These are phyloP conservation scores for Orchestia grillus DNA, from an alignment of 1,140 invertebrate genomes.

Conservation along the genomic window DNA sequence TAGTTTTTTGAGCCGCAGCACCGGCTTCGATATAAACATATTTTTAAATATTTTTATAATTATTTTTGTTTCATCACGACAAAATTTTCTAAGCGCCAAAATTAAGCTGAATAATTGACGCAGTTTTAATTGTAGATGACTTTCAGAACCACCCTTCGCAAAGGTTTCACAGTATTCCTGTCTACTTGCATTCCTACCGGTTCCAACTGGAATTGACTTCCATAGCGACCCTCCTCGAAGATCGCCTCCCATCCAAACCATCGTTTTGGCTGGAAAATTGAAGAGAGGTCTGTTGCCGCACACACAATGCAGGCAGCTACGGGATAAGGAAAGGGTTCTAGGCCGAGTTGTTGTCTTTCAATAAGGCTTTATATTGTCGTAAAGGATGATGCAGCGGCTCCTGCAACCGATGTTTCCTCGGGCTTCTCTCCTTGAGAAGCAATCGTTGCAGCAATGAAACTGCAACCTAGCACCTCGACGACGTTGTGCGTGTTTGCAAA, in stretches of 20 bases:
- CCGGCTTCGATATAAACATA: too few relatives aligned
- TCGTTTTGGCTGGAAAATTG: background rate
- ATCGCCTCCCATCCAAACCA: background rate
- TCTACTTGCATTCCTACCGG: too few relatives aligned
- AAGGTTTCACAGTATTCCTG: too few relatives aligned
- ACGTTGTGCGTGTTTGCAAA: background rate
- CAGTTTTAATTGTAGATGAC: too few relatives aligned
- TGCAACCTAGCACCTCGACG: too few relatives aligned
- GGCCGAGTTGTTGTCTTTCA: slow-evolving; percentile 29
- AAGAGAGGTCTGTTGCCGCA: background rate
- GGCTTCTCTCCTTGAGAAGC: slow-evolving; percentile 22
- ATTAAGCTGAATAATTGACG: too few relatives aligned
- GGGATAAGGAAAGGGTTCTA: slow-evolving; percentile 47
- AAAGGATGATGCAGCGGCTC: slow-evolving; percentile 8
- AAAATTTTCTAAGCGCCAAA: too few relatives aligned
- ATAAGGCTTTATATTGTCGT: slow-evolving; percentile 26
- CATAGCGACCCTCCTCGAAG: background rate
- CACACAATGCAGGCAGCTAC: background rate
- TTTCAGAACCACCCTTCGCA: too few relatives aligned
- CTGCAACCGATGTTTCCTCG: background rate
- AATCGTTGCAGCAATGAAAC: background rate
- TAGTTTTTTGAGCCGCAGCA: too few relatives aligned
- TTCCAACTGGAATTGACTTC: too few relatives aligned
- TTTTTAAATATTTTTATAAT: too few relatives aligned
- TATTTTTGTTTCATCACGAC: too few relatives aligned